Percentiles rank a stretch among this genome's conserved stretches.
Evolutionary conservation across 2,113 vertebrate genomes (phyloP).

Genomic region (Epinephelus moara): DNA sequence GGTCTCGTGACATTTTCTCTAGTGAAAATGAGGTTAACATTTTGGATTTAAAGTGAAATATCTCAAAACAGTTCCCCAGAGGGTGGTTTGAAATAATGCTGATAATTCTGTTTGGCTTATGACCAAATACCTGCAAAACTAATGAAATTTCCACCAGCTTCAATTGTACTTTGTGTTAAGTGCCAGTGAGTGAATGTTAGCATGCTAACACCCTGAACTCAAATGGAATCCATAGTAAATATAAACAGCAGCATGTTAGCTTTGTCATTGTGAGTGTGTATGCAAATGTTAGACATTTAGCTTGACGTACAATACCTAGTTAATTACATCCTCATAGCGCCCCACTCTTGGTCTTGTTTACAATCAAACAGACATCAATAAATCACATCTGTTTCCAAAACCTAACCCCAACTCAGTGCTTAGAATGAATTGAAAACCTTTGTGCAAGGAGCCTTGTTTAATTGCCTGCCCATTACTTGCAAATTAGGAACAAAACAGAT

Average conservation of each 20-base stretch:
- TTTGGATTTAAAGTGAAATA: neutral
- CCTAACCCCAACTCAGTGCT: neutral
- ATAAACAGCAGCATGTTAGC: neutral
- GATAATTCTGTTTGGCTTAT: no score
- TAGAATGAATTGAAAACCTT: neutral
- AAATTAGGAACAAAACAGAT: neutral
- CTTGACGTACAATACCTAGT: neutral
- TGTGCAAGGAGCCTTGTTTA: neutral
- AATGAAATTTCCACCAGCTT: neutral
- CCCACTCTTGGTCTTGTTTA: neutral
- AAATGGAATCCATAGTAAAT: neutral
- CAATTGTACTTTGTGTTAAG: no score
- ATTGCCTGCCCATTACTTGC: neutral
- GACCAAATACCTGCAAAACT: neutral
- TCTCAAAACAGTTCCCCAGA: neutral
- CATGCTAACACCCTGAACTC: neutral
- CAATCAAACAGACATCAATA: neutral
- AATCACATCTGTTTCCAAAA: neutral
- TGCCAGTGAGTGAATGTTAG: neutral
- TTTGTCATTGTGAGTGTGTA: neutral
- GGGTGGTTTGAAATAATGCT: neutral
- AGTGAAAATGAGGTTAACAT: neutral
- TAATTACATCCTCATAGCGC: neutral
- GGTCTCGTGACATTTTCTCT: neutral
- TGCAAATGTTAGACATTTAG: neutral